Evolutionary conservation across 2,113 vertebrate genomes (phyloP), one percentile per base, ranked within the genome.

Genomic region (Cyrtonyx montezumae): DNA sequence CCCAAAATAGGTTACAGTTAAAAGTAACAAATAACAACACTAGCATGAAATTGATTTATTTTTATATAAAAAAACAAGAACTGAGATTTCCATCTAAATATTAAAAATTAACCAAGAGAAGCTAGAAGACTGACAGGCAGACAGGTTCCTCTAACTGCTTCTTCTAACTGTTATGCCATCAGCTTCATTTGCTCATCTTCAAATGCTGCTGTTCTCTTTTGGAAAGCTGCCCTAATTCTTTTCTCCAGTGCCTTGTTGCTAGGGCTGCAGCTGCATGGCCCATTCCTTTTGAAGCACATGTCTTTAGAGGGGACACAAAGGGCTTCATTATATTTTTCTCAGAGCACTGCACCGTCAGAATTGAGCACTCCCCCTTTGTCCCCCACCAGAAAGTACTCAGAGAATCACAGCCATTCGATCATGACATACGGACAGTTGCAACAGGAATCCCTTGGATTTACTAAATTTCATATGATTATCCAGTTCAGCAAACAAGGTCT

Each of bases 181-280:
- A 56, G 5, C 77, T 88, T 94, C 67, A 84, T 95, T 96, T 92
- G 89, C 82, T 94, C 90, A 90, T 95, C 91, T 91, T 70, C 84
- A 93, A 82, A 83, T 16, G 53, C 19, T 12, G 94, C 88, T 84
- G 90, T 76, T 56, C 90, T 78, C 80, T 11, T 43, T 40, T 96
- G 91, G 94, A 95, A 95, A 74, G 65, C 74, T 97, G 97, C 96
- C 96, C 95, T 96, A 95, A 94, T 98, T 98, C 97, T 97, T 97
- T 56, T 63, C 87, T 95, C 91, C 59, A 55, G 74, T 68, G 85
- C 63, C 90, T 91, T 89, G 97, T 98, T 98, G 96, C 98, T 91
- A 97, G 87, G 97, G 97, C 4, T 97, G 97, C 98, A 98, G 98
- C 97, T 98, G 97, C 94, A 93, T 37, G 58, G 95, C 82, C 87